Conservation (phyloP, 35 echinoderm and acorn worm genomes). For the Apostichopus japonicus region DNA sequence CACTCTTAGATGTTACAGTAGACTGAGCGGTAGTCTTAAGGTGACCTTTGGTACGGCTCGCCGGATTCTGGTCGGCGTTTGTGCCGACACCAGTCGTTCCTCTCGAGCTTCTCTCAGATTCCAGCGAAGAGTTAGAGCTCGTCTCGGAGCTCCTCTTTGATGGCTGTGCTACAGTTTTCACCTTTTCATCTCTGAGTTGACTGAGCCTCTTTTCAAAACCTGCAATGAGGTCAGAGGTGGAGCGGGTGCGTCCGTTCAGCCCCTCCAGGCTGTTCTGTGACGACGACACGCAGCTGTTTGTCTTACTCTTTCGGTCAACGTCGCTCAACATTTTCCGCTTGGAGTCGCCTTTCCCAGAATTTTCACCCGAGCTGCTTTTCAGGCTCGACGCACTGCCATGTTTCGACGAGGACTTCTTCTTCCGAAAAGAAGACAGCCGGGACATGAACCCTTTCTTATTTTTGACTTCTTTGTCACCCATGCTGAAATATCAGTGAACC, state of each 20-base stretch:
- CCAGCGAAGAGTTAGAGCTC: constrained; percentile 5
- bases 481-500: not conserved
- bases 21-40: not conserved
- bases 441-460: constrained; percentile 50
- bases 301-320: constrained; percentile 2
- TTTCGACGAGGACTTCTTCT: constrained; percentile 54
- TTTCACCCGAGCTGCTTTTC: not conserved
- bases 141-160: not conserved
- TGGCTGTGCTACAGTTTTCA: not conserved
- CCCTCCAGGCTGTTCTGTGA: constrained; percentile 51
- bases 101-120: not conserved
- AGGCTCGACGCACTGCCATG: not conserved
- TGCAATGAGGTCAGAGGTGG: constrained; percentile 44
- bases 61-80: not conserved
- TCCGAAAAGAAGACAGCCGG: constrained; percentile 41
- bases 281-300: constrained; percentile 34
- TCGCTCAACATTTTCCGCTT: not conserved
- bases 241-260: constrained; percentile 31
- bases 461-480: constrained; percentile 51
- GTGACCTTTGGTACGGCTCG: not conserved
- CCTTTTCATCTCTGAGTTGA: not conserved
- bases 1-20: not conserved
- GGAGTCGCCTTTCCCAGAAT: not conserved
- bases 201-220: constrained; percentile 46
- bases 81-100: not conserved